phyloP scores from a whole-genome alignment of 2,113 vertebrate species.

The Megaceryle torquata region DNA sequence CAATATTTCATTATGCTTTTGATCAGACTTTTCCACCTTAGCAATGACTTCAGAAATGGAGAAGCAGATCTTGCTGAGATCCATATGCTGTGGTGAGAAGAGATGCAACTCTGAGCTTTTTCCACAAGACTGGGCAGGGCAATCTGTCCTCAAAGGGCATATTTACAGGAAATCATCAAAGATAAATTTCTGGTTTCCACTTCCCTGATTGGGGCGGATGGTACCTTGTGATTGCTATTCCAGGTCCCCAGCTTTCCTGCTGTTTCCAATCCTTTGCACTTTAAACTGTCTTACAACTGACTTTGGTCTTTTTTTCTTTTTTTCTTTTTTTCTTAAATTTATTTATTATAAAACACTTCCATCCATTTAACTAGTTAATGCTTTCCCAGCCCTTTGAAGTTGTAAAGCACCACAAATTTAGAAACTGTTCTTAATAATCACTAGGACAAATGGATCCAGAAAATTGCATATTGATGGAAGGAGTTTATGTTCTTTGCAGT shows the following conservation, averaged over 20 bases:
- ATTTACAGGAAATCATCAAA: conserved; percentile 59
- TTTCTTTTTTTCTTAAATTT: background rate
- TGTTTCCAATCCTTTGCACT: conserved; percentile 54
- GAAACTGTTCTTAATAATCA: conserved; percentile 53
- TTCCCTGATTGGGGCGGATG: conserved; percentile 41
- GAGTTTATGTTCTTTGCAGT: conserved; percentile 60
- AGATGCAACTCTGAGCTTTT: conserved; percentile 15
- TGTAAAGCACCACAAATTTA: conserved; percentile 33
- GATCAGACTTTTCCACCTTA: background rate
- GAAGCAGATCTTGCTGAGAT: conserved; percentile 37
- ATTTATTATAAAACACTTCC: conserved; percentile 14
- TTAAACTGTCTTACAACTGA: conserved; percentile 40
- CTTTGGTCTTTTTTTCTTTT: background rate
- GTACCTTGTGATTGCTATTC: conserved; percentile 24
- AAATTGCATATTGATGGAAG: conserved; percentile 60
- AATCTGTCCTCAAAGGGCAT: conserved; percentile 48
- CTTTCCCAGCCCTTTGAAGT: conserved; percentile 6
- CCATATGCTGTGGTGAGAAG: background rate
- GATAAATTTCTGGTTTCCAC: conserved; percentile 44
- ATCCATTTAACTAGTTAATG: conserved; percentile 44
- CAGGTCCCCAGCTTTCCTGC: conserved; percentile 34
- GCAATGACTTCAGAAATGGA: background rate
- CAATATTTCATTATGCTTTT: background rate
- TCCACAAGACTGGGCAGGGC: conserved; percentile 35
- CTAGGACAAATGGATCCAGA: conserved; percentile 57